These are phyloP conservation scores for Plebejus argus DNA, from an alignment of 2,888 invertebrate species.

Conservation along the genomic window DNA sequence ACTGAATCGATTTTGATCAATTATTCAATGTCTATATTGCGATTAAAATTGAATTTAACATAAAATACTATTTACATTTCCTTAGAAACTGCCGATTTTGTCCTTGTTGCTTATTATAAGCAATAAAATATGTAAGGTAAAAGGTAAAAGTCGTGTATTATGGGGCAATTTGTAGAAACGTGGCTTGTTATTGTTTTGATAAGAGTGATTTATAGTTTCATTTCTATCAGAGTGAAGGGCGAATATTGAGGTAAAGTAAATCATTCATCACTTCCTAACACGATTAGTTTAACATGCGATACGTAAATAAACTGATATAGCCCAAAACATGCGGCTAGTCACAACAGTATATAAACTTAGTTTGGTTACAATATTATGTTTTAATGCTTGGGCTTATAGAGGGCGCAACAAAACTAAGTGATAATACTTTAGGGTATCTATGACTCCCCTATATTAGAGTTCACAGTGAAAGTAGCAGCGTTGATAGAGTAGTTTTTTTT, in stretches of 20 bases:
- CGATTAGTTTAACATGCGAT: slow-evolving; percentile 6
- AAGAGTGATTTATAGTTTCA: slow-evolving; percentile 14
- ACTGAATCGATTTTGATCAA: too few species aligned
- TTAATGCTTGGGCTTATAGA: too few species aligned
- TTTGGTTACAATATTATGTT: too few species aligned
- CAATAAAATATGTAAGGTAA: slow-evolving; percentile 3
- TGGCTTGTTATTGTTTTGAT: slow-evolving; percentile 26
- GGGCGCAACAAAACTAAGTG: too few species aligned
- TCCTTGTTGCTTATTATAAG: background rate
- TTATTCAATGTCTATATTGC: too few species aligned
- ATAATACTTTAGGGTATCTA: too few species aligned
- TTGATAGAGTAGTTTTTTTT: too few species aligned
- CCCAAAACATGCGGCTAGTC: background rate
- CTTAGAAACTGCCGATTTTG: background rate
- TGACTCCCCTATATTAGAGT: too few species aligned
- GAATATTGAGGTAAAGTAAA: slow-evolving; percentile 13
- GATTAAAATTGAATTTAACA: too few species aligned
- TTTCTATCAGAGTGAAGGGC: slow-evolving; percentile 20
- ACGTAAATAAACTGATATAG: background rate
- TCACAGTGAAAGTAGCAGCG: too few species aligned
- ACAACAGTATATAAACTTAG: background rate
- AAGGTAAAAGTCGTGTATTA: background rate
- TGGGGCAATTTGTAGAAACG: slow-evolving; percentile 16
- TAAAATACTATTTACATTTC: background rate
- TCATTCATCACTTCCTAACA: slow-evolving; percentile 19